Evolutionary conservation across 2,113 vertebrate genomes (phyloP).

Genomic region (Ciconia stormi): DNA sequence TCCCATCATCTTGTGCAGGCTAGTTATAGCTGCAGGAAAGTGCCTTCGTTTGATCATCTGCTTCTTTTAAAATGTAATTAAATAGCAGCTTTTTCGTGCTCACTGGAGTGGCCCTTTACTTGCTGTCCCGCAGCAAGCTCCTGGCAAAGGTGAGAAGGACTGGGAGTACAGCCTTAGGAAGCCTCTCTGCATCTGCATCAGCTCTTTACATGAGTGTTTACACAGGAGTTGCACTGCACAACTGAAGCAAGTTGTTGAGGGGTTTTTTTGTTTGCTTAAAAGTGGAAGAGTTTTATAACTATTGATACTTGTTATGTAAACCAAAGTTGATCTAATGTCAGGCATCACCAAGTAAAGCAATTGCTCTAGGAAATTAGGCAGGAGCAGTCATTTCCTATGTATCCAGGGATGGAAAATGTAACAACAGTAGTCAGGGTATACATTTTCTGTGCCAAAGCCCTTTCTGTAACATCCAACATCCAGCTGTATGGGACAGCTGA

Average conservation of each 20-base stretch:
- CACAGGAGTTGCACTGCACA: not conserved
- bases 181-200: not conserved
- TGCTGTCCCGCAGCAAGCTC: not conserved
- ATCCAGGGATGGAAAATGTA: not conserved
- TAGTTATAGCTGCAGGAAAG: not conserved
- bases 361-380: not conserved
- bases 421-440: not conserved
- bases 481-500: not conserved
- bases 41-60: not conserved
- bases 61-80: not conserved
- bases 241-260: not conserved
- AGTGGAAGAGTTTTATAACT: not conserved
- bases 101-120: not conserved
- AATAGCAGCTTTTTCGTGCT: not conserved
- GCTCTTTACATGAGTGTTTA: not conserved
- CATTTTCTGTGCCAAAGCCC: not conserved
- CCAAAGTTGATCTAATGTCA: constrained; percentile 24
- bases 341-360: not conserved
- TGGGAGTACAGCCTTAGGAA: not conserved
- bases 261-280: not conserved
- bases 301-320: not conserved
- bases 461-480: not conserved
- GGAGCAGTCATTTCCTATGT: not conserved
- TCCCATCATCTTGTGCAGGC: not conserved
- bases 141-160: not conserved